Conservation (phyloP, 1,140 invertebrate species). For the Trachelipus rathkii region DNA sequence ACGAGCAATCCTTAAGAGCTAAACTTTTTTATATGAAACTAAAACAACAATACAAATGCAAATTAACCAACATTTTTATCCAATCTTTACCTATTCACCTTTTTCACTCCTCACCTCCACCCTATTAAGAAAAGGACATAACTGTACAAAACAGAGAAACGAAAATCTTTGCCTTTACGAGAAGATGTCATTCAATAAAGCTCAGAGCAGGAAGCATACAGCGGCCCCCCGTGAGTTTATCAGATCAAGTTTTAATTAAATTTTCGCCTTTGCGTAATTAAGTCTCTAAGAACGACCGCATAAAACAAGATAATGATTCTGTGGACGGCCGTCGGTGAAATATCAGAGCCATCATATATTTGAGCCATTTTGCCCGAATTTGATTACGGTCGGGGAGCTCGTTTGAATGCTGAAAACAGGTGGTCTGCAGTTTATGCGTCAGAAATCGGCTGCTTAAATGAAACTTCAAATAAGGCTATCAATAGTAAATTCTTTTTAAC, state of each 20-base stretch:
- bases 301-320: conserved; percentile 43
- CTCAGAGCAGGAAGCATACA: conserved; percentile 35
- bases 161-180: conserved; percentile 12
- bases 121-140: conserved; percentile 13
- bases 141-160: conserved; percentile 7
- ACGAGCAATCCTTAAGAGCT: neutral
- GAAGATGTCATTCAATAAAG: conserved; percentile 13
- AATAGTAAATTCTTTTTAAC: neutral
- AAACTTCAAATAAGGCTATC: conserved; percentile 10
- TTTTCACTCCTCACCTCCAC: conserved; percentile 8
- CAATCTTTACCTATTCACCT: conserved; percentile 7
- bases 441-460: conserved; percentile 4
- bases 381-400: conserved; percentile 37
- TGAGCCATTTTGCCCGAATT: conserved; percentile 40
- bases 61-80: conserved; percentile 13
- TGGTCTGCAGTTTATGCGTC: neutral
- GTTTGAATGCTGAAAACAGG: conserved; percentile 14
- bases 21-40: conserved; percentile 5
- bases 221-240: conserved; percentile 43
- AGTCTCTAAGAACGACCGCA: conserved; percentile 42
- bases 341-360: conserved; percentile 44
- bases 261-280: conserved; percentile 45
- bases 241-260: conserved; percentile 45
- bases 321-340: conserved; percentile 38
- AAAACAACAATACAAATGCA: conserved; percentile 8